Evolutionary conservation across 2,113 vertebrate genomes (phyloP).

Genomic region (Lasiurus borealis): DNA sequence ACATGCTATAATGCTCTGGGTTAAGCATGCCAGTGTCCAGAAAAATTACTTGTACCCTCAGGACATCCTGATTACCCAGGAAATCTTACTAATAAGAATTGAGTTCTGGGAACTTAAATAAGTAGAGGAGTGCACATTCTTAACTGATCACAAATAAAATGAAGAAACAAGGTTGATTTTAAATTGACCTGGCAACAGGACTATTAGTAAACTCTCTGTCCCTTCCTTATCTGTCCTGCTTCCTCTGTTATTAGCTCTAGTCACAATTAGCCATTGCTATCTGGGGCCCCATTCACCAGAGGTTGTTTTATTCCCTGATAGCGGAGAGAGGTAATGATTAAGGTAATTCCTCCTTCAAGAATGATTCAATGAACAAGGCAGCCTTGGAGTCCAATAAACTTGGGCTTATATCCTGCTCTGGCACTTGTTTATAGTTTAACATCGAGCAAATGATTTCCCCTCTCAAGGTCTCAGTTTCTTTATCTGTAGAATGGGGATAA

Average conservation of each 20-base stretch:
- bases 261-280: not conserved
- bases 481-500: not conserved
- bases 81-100: not conserved
- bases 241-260: not conserved
- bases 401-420: not conserved
- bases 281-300: not conserved
- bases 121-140: not conserved
- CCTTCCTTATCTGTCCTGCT: not conserved
- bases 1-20: not conserved
- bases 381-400: not conserved
- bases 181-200: too few relatives aligned
- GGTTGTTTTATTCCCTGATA: slow-evolving; percentile 23
- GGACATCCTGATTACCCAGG: not conserved
- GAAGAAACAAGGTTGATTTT: too few relatives aligned
- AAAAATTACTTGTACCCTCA: not conserved
- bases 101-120: slow-evolving; percentile 43
- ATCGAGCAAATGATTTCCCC: not conserved
- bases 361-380: slow-evolving; percentile 15
- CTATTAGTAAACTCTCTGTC: not conserved
- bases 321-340: not conserved
- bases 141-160: slow-evolving; percentile 51
- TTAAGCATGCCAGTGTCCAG: not conserved
- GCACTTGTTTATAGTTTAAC: not conserved
- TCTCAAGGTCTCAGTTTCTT: slow-evolving; percentile 35
- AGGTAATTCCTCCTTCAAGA: slow-evolving; percentile 57